Evolutionary conservation across 2,888 invertebrate species (phyloP).

Genomic region (Apamea crenata): DNA sequence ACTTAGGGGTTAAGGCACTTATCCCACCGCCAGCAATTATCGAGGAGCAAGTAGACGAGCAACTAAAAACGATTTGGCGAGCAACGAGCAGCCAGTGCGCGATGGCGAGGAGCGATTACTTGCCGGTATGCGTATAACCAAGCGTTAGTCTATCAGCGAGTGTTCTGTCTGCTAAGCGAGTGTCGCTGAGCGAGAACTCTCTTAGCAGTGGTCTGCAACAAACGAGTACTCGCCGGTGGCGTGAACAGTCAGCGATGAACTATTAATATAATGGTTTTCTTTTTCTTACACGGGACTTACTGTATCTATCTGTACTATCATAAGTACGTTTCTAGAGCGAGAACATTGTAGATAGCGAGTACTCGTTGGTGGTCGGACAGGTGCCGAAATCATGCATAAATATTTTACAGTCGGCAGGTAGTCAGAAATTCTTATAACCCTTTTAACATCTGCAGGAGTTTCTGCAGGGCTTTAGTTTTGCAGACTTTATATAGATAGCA

Average conservation of each 20-base stretch:
- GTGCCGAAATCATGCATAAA: neutral
- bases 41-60: neutral
- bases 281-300: too few species aligned
- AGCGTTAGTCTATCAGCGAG: neutral
- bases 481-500: neutral
- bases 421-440: neutral
- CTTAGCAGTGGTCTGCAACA: neutral
- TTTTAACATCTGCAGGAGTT: neutral
- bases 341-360: neutral
- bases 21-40: neutral
- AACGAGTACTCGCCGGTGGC: neutral
- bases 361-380: too few species aligned
- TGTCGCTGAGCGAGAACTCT: neutral
- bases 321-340: too few species aligned
- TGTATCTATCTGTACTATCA: too few species aligned
- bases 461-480: neutral
- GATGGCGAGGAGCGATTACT: neutral
- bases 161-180: too few species aligned
- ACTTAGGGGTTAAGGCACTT: neutral
- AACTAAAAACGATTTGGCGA: neutral
- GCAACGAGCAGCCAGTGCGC: neutral
- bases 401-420: neutral
- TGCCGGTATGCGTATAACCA: too few species aligned
- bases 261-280: too few species aligned
- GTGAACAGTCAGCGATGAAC: too few species aligned